phyloP scores from a whole-genome alignment of 2,888 invertebrate genomes.

The Camptogramma bilineatum region DNA sequence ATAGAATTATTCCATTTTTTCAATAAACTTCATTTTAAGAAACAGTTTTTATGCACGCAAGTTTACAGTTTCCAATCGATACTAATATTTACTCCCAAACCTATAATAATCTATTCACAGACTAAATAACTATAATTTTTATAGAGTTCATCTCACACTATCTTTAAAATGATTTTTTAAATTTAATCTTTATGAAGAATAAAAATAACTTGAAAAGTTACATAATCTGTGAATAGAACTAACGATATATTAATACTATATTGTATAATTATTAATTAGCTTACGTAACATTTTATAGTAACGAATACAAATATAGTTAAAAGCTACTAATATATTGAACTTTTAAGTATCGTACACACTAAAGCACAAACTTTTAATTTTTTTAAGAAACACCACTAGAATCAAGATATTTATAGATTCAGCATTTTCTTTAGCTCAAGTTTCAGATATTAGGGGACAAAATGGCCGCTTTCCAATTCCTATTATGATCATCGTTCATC shows the following conservation, averaged over 20 bases:
- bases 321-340: constrained; percentile 36
- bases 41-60: constrained; percentile 47
- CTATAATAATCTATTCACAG: constrained; percentile 26
- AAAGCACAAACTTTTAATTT: constrained; percentile 9
- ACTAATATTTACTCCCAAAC: constrained; percentile 42
- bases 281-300: constrained; percentile 36
- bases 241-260: constrained; percentile 38
- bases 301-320: constrained; percentile 37
- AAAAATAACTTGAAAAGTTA: background rate
- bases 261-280: constrained; percentile 25
- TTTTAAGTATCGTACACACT: constrained; percentile 24
- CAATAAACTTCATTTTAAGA: background rate
- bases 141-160: too few species aligned
- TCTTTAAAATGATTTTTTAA: too few species aligned
- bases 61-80: constrained; percentile 42
- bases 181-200: too few species aligned
- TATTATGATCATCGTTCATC: too few species aligned
- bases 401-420: background rate
- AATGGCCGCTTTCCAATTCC: too few species aligned
- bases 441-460: too few species aligned
- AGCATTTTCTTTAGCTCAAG: too few species aligned
- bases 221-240: constrained; percentile 16
- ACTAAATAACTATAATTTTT: constrained; percentile 21
- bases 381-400: background rate
- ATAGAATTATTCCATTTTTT: background rate